Conservation (phyloP, 2,113 vertebrate species). For the Pithys albifrons region DNA sequence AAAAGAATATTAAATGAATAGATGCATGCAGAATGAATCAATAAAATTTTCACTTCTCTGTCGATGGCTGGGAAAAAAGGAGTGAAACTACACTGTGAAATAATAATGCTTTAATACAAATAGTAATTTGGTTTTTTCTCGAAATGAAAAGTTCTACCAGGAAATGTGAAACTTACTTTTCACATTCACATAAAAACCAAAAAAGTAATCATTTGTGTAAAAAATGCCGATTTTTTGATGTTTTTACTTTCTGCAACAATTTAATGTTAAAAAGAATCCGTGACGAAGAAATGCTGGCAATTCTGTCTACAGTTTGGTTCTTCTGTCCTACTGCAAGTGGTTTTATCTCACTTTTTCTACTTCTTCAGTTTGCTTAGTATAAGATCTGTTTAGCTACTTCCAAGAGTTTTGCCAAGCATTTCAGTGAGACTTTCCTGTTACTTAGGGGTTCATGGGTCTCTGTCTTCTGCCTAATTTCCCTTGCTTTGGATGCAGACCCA, state of each 20-base stretch:
- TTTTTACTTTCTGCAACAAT: background rate
- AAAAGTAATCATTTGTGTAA: background rate
- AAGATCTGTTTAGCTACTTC: background rate
- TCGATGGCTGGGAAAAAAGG: background rate
- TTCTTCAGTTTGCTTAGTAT: accelerated
- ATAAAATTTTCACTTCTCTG: background rate
- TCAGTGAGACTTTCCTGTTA: background rate
- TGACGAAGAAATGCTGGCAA: background rate
- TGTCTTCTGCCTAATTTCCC: background rate
- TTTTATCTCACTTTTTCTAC: background rate
- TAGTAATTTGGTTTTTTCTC: background rate
- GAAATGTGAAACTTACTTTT: background rate
- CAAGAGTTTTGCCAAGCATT: background rate
- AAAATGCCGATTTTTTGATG: background rate
- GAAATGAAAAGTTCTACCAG: background rate
- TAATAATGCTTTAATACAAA: background rate
- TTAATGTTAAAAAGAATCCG: background rate
- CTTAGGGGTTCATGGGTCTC: background rate
- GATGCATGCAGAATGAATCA: background rate
- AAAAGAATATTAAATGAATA: background rate
- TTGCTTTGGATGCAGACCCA: background rate
- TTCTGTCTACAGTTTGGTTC: background rate
- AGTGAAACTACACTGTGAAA: background rate
- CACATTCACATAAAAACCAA: background rate
- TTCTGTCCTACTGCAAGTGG: background rate